phyloP scores from a whole-genome alignment of 2,888 invertebrate genomes.

The Embidobia sp. region DNA sequence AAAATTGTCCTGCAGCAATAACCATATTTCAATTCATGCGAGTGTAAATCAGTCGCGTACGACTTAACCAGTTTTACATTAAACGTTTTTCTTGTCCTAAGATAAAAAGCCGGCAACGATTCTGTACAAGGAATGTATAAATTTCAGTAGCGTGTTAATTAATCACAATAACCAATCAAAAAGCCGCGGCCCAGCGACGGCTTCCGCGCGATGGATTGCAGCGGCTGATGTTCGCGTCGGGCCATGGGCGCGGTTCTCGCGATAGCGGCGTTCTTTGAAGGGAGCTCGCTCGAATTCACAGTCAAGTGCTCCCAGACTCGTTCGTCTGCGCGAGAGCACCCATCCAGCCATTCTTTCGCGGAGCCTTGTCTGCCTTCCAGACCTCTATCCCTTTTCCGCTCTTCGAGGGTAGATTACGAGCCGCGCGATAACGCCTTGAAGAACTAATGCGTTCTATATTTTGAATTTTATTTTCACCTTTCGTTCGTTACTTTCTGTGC shows the following conservation, averaged over 20 bases:
- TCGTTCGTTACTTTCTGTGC: too few species aligned
- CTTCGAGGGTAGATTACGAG: constrained; percentile 46
- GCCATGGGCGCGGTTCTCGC: constrained; percentile 80
- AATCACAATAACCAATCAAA: constrained; percentile 27
- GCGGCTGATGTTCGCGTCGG: constrained; percentile 66
- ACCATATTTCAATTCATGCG: too few species aligned
- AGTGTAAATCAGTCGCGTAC: too few species aligned
- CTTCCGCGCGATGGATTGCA: constrained; percentile 22
- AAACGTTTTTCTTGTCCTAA: too few species aligned
- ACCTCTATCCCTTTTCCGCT: constrained; percentile 19
- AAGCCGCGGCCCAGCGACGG: constrained; percentile 13
- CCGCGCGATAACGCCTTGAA: constrained; percentile 22
- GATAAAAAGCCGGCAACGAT: too few species aligned
- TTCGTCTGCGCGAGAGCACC: constrained; percentile 26
- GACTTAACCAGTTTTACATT: too few species aligned
- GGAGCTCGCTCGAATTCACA: constrained; percentile 65
- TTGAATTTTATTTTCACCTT: constrained; percentile 61
- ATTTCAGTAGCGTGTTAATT: too few species aligned
- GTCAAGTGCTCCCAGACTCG: constrained; percentile 72
- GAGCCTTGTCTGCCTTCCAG: constrained; percentile 30
- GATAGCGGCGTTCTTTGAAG: constrained; percentile 80
- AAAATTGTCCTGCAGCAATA: too few species aligned
- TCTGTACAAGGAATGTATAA: too few species aligned
- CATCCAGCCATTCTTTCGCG: constrained; percentile 17
- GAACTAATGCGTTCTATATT: constrained; percentile 32